Base-by-base conservation (phyloP, 2,113 vertebrate species). In the Brienomyrus longianalis region DNA sequence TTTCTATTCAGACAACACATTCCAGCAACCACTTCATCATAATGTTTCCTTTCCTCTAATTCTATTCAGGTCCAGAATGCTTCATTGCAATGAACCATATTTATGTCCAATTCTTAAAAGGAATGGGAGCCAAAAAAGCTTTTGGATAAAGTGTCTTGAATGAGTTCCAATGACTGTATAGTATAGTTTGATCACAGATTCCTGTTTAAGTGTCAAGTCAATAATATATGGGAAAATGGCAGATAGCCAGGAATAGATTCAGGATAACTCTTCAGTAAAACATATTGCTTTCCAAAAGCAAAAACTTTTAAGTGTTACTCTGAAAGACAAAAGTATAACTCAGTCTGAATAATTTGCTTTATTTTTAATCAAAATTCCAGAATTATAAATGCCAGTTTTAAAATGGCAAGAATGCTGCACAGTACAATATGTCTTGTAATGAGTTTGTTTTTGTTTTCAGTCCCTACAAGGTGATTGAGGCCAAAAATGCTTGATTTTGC, bases 81-180 rank as follows among this genome's bases (percentile, higher is more conserved):
- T 54, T 87, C 31, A 35, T 54, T 87, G 27, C 85, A 87, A 15
- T 54, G 27, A 39, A 35, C 27, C 27, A 54, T 31, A 87, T 86
- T 86, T 11, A 51, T 50, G 35, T n/a, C 17, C 85, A 87, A 21
- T 51, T 31, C 27, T 39, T 15, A 5, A 51, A 31, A 86, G 84
- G 23, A 51, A 27, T 15, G 31, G 23, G 31, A 56, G 85, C 85
- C 85, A 87, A 87, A 87, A 87, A 87, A 87, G 85, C 85, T 54
- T 54, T 87, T 87, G 85, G 13, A 31, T 56, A 54, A 86, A 86
- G 50, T 86, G 50, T n/a, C 27, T 35, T 87, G 51, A 87, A n/a
- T 87, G 51, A 87, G 19, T 27, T 87, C 85, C 85, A 87, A n/a
- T 19, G 50, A 87, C n/a, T 43, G 51, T 56, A 39, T 31, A 31